Evolutionary conservation across 2,113 vertebrate genomes (phyloP), one percentile per base, ranked within the genome.

Genomic region (Megalops atlanticus): DNA sequence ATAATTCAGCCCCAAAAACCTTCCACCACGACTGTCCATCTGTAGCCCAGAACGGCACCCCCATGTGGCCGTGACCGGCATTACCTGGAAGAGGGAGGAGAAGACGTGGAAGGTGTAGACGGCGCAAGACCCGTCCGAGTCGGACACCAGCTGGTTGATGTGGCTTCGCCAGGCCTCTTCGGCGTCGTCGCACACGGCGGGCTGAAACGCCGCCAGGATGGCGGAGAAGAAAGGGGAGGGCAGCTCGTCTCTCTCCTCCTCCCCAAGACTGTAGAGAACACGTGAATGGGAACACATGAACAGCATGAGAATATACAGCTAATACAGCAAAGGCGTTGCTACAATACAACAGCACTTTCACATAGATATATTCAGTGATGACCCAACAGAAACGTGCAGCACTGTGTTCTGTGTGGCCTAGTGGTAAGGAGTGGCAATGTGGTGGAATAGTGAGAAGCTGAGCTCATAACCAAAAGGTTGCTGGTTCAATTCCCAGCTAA

Each of bases 21-120:
- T n/a, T n/a, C n/a, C n/a, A 54, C 18, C 24, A 16, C 24, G 49
- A 21, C 18, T 54, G 6, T 5, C 39, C 1, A 4, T 77, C n/a
- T 38, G 16, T 45, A 38, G 24, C 24, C 2, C 27, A 11, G 58
- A 10, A 11, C 11, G n/a, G 4, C n/a, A 24, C n/a, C 58, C 52
- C n/a, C 58, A 27, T 92, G 74, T 96, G 95, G 33, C 16, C 5
- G 77, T 39, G 12, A 94, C 94, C 95, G 80, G 95, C 95, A 86
- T 77, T 87, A 99, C 98, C 96, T 97, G 97, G 89, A 99, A 99
- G 90, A 99, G 88, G 71, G 96, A 96, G 79, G 97, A 99, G 92
- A 99, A 99, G 87, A 99, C 96, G 52, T 98, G 97, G 92, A 99
- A 99, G 15, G 97, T 99, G 87, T 99, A 98, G 82, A 99, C 96